Evolutionary conservation across 1,140 invertebrate genomes (phyloP), one percentile per base, ranked within the genome.

Genomic region (Bemisia tabaci): DNA sequence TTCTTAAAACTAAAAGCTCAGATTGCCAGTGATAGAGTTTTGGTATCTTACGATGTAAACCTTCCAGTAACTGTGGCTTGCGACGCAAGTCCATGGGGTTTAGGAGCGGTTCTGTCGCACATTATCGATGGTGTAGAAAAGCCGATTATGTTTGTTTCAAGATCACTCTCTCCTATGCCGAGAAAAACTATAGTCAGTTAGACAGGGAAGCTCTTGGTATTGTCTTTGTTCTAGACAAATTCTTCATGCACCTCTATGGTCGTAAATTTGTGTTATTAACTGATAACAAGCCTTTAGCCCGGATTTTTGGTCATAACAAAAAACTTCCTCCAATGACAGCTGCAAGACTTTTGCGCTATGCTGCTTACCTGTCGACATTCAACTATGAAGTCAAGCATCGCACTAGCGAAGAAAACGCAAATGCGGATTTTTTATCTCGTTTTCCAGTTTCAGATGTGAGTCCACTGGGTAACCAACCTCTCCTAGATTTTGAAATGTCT

Each of bases 141-240:
- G 48, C 75, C 76, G 11, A 75, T 82, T 64, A 70, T 70, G 22
- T 78, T 70, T 72, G 74, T 70, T 22, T 80, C 77, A 21, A 61
- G 73, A 33, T 71, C 73, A 2, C 66, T 82, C 26, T 71, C 68
- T 26, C 12, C 64, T n/a, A n/a, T 22, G 70, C 79, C 12, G 78
- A 82, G 67, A 66, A 69, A 64, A 79, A 77, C 66, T 82, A 83
- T 65, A 68, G n/a, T n/a, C n/a, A n/a, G n/a, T n/a, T n/a, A n/a
- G n/a, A n/a, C n/a, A n/a, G n/a, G n/a, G n/a, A n/a, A 75, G 12
- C 79, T 65, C 74, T 79, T 27, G 74, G 74, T 9, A 74, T 81
- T 22, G 64, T 79, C 22, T 78, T 71, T 68, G 75, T 64, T 71
- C n/a, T 66, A 75, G 60, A 72, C 74, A 76, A 69, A 79, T 71